phyloP scores from a whole-genome alignment of 2,888 invertebrate genomes.

The Strigamia maritima region DNA sequence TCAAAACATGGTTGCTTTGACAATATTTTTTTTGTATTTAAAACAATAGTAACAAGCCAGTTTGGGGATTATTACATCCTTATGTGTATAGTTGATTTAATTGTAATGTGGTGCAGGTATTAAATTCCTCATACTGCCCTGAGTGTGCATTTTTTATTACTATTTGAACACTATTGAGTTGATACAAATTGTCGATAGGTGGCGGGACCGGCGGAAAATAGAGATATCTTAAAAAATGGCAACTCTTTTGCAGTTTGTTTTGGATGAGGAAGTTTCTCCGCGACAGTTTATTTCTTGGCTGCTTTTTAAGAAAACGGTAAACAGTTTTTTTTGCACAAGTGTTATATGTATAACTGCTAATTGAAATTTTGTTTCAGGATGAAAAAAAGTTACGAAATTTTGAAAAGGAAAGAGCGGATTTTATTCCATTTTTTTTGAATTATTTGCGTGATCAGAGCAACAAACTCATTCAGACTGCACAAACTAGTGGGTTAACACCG shows the following conservation, averaged over 20 bases:
- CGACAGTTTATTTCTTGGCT: background rate
- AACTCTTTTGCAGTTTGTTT: background rate
- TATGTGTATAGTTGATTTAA: slow-evolving; percentile 15
- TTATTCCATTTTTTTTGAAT: slow-evolving; percentile 3
- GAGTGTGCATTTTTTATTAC: background rate
- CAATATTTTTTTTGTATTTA: background rate
- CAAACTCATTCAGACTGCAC: slow-evolving; percentile 1
- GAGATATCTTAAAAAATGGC: background rate
- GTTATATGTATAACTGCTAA: background rate
- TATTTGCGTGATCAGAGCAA: slow-evolving; percentile 9
- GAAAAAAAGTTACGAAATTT: background rate
- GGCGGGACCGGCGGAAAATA: background rate
- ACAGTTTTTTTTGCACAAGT: background rate
- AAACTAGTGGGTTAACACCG: background rate
- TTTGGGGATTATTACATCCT: slow-evolving; percentile 6
- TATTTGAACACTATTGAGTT: background rate
- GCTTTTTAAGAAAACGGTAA: background rate
- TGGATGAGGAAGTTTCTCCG: background rate
- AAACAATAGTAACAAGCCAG: background rate
- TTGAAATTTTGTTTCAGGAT: background rate
- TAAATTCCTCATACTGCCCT: slow-evolving; percentile 1
- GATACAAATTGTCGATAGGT: background rate
- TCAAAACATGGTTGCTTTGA: slow-evolving; percentile 15
- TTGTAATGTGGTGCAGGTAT: slow-evolving; percentile 15
- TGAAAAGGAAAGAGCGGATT: background rate